phyloP scores from a whole-genome alignment of 2,113 vertebrate genomes.

The Protomyctophum bolini region DNA sequence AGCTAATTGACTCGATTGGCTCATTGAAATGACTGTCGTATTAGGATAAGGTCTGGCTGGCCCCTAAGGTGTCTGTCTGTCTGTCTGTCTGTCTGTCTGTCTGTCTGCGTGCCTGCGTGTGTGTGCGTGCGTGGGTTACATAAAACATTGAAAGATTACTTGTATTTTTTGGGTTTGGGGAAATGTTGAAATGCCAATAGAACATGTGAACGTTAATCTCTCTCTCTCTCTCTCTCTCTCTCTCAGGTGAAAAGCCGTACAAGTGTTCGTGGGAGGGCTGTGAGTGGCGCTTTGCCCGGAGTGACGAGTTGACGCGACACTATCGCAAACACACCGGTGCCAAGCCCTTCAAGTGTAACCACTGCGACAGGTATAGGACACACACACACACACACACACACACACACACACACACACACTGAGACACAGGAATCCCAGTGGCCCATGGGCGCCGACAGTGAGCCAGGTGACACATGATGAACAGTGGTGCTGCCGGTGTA shows the following conservation, averaged over 20 bases:
- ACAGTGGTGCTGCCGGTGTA: too few relatives aligned
- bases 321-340: conserved; percentile 98
- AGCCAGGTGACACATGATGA: too few relatives aligned
- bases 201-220: conserved; percentile 28
- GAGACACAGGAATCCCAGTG: too few relatives aligned
- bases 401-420: too few relatives aligned
- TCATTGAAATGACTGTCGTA: conserved; percentile 67
- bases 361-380: conserved; percentile 89
- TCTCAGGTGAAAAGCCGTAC: conserved; percentile 86
- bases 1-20: conserved; percentile 68
- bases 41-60: conserved; percentile 43
- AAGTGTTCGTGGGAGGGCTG: conserved; percentile 97
- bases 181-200: conserved; percentile 50
- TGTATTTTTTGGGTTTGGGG: background rate
- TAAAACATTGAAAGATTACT: background rate
- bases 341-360: conserved; percentile 97
- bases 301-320: conserved; percentile 93
- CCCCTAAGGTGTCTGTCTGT: conserved; percentile 19
- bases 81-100: conserved; percentile 5
- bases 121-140: background rate
- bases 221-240: conserved; percentile 15
- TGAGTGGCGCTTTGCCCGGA: conserved; percentile 95
- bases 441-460: too few relatives aligned
- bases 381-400: too few relatives aligned
- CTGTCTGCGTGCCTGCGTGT: conserved; percentile 3